Evolutionary conservation across 2,797 vertebrate species (phyloP), one percentile per base, ranked within the genome.

Genomic region (Sarcoramphus papa): DNA sequence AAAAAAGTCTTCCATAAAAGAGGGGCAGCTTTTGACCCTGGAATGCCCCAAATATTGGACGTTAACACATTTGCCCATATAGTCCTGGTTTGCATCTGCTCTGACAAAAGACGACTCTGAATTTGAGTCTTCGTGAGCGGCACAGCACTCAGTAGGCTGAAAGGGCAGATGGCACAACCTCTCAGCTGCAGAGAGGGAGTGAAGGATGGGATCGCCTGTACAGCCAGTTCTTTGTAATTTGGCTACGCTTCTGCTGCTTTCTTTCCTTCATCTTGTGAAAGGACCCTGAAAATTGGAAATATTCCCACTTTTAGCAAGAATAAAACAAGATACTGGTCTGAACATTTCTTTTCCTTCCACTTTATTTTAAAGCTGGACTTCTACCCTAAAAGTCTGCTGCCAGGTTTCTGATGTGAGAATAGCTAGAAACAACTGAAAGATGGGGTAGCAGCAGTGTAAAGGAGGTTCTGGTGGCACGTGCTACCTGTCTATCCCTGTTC

Each of bases 201-300:
- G 89, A 94, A 80, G 78, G 87, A 93, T 88, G 37, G 45, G 45
- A 77, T 74, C 0, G 75, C 62, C 81, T 73, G 95, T 88, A 95
- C 93, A 95, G 95, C 91, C 95, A 95, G 95, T 90, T 95, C 96
- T 95, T 94, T 94, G 84, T 74, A 82, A 85, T 85, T 95, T 93
- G 95, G 95, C 59, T 91, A 37, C 1, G 8, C 68, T 88, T 81
- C 85, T 92, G 85, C 83, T 75, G 48, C 75, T 82, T 69, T 82
- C 74, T 80, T 90, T 35, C 48, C 60, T 95, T 95, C 91, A 62
- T 93, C 89, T 77, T 93, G n/a, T 94, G 84, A 95, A 93, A 91
- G 60, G 75, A 91, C 45, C 41, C 89, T 77, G 86, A 68, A 87
- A 91, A 93, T 82, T 93, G 93, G 91, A 95, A 91, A 74, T 79